phyloP scores from a whole-genome alignment of 2,888 invertebrate genomes.

The Periphyllus acericola region DNA sequence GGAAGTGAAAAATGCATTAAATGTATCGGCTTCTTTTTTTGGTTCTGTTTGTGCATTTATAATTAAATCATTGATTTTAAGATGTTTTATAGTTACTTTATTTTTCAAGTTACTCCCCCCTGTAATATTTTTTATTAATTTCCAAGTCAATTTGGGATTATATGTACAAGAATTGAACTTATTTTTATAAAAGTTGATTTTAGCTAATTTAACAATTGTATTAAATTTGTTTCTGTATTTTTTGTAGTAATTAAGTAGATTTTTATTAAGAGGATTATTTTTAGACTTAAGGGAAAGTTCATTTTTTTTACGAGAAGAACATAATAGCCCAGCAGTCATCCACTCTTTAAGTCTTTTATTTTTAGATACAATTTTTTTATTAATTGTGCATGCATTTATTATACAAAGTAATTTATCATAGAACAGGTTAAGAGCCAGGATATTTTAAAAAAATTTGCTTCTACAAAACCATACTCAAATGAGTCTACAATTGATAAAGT shows the following conservation, averaged over 20 bases:
- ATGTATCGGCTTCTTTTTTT: not conserved
- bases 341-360: no score
- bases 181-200: conserved; percentile 23
- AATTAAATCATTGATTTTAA: not conserved
- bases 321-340: no score
- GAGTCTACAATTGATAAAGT: no score
- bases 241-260: not conserved
- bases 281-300: not conserved
- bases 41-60: not conserved
- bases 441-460: no score
- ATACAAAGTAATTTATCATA: no score
- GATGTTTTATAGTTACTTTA: not conserved
- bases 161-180: not conserved
- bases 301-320: no score
- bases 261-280: not conserved
- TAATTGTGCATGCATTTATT: no score
- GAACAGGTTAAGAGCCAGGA: no score
- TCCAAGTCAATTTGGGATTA: no score
- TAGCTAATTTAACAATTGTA: not conserved
- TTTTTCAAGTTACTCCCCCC: not conserved
- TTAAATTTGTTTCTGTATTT: no score
- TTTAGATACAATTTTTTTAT: no score
- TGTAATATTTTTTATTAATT: not conserved
- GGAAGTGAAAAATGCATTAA: not conserved
- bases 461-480: no score